Conservation (phyloP, 64 coral and sea anemone species). For the Actinia tenebrosa region DNA sequence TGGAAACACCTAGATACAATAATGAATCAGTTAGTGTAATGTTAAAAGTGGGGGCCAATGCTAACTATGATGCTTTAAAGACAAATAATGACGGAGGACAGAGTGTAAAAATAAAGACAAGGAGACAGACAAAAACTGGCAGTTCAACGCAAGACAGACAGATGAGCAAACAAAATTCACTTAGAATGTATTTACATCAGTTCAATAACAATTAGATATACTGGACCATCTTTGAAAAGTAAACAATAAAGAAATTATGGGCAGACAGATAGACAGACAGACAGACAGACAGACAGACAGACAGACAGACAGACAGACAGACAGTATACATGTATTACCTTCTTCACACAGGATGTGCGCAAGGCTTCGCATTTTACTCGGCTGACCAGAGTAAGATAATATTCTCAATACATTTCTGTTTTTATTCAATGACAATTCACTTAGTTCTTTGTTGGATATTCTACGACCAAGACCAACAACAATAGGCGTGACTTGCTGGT, state of each 20-base stretch:
- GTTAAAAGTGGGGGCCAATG: neutral
- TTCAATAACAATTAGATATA: too few relatives aligned
- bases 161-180: too few relatives aligned
- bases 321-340: constrained; percentile 15
- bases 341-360: constrained; percentile 41
- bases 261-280: neutral
- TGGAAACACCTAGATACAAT: constrained; percentile 1
- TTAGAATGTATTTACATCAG: too few relatives aligned
- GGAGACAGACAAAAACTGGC: neutral
- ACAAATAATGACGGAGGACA: too few relatives aligned
- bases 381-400: neutral
- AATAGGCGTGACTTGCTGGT: constrained; percentile 7
- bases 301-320: neutral
- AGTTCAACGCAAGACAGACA: too few relatives aligned
- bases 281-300: neutral
- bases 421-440: neutral
- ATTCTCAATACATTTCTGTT: constrained; percentile 32
- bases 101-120: too few relatives aligned
- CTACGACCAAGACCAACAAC: constrained; percentile 35
- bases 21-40: neutral
- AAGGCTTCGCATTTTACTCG: constrained; percentile 3
- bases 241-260: too few relatives aligned
- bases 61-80: too few relatives aligned
- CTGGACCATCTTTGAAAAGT: too few relatives aligned
- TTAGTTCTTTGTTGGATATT: constrained; percentile 13